A percentile compares a stretch with the other conserved stretches of the same genome.
These are phyloP conservation scores for Serinus canaria DNA, from an alignment of 2,113 vertebrate species.

Conservation along the genomic window DNA sequence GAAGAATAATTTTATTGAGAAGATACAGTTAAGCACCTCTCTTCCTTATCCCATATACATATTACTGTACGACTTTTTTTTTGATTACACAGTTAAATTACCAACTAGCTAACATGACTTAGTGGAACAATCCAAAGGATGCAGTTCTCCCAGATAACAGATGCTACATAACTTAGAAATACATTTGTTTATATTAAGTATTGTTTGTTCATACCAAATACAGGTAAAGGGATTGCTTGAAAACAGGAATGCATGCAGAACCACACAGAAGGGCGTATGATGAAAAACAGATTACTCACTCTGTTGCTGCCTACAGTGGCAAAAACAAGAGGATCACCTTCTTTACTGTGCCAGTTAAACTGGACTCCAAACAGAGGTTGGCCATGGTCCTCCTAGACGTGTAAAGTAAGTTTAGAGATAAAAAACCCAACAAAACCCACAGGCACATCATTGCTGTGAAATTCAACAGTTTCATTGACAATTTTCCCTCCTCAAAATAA, in stretches of 20 bases:
- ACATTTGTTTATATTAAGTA: neutral
- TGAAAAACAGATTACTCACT: conserved; percentile 73
- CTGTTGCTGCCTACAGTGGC: conserved; percentile 98
- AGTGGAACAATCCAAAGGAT: neutral
- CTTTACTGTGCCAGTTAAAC: conserved; percentile 99
- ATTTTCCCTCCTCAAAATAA: neutral
- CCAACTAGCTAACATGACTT: neutral
- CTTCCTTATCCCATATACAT: neutral
- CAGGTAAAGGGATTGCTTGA: neutral
- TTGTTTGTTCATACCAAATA: neutral
- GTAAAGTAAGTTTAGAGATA: conserved; percentile 4
- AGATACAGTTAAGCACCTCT: neutral
- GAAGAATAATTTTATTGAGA: neutral
- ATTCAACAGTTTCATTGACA: neutral
- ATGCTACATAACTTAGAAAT: neutral
- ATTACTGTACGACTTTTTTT: neutral
- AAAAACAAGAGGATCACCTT: conserved; percentile 97
- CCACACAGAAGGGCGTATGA: neutral
- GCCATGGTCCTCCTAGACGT: conserved; percentile 90
- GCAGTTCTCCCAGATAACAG: neutral
- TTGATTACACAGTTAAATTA: neutral
- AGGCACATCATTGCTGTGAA: neutral
- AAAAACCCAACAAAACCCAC: neutral
- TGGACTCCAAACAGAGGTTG: conserved; percentile 98
- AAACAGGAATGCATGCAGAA: neutral